Conservation (phyloP, 2,113 vertebrate species). For the Seriola quinqueradiata region DNA sequence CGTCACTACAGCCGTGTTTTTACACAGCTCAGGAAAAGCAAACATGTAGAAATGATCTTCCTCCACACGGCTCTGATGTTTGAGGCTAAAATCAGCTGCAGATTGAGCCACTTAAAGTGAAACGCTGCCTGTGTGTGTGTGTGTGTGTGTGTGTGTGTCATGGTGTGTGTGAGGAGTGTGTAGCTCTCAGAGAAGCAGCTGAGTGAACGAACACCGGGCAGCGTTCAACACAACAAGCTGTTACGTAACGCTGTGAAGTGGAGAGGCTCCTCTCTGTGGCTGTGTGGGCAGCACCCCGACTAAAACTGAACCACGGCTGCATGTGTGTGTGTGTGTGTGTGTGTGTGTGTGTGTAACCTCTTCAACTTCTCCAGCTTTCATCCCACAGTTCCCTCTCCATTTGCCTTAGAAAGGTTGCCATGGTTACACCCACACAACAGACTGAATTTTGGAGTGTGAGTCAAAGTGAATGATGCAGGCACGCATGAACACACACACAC, state of each 20-base stretch:
- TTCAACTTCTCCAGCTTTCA: conserved; percentile 58
- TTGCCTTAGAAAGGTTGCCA: conserved; percentile 74
- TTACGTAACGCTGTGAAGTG: conserved; percentile 42
- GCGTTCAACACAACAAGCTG: conserved; percentile 47
- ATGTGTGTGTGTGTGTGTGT: conserved; percentile 11
- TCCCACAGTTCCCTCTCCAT: conserved; percentile 53
- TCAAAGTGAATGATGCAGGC: conserved; percentile 22
- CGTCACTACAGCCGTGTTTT: too few species aligned
- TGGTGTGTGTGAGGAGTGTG: not conserved
- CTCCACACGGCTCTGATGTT: too few species aligned
- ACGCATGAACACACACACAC: not conserved
- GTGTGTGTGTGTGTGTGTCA: too few species aligned
- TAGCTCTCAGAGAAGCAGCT: conserved; percentile 8
- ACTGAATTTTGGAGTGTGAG: conserved; percentile 37
- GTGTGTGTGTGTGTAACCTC: conserved; percentile 30
- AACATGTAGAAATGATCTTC: too few species aligned
- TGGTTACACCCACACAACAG: conserved; percentile 72
- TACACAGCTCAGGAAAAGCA: too few species aligned
- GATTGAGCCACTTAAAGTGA: too few species aligned
- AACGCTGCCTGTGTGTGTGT: too few species aligned
- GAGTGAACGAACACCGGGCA: conserved; percentile 13
- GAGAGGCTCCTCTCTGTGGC: conserved; percentile 34
- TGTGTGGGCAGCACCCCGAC: conserved; percentile 34
- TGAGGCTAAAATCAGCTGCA: too few species aligned
- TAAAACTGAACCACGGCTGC: not conserved